Percentiles rank a stretch among this genome's conserved stretches.
phyloP scores from a whole-genome alignment of 2,888 invertebrate species.

The Pemphredon lugubris region DNA sequence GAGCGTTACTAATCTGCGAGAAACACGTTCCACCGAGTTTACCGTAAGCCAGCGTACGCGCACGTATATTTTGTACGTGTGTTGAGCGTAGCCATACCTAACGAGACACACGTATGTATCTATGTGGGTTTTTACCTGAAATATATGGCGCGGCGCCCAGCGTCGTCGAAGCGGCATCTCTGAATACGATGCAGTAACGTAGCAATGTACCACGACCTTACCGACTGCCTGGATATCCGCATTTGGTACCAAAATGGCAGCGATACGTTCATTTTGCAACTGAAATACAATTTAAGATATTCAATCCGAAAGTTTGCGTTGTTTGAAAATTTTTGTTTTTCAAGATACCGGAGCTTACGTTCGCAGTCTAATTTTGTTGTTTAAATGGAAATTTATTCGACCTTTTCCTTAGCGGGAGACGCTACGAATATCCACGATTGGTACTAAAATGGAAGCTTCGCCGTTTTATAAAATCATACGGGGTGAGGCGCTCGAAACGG shows the following conservation, averaged over 20 bases:
- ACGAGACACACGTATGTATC: too few species aligned
- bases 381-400: too few species aligned
- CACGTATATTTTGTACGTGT: background rate
- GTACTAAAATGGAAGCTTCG: too few species aligned
- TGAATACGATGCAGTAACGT: constrained; percentile 45
- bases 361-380: too few species aligned
- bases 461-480: too few species aligned
- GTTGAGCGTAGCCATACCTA: too few species aligned
- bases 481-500: too few species aligned
- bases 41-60: constrained; percentile 16
- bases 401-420: too few species aligned
- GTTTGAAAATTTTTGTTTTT: too few species aligned
- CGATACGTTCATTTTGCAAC: background rate
- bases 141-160: constrained; percentile 3
- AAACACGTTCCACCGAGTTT: constrained; percentile 11
- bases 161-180: constrained; percentile 49
- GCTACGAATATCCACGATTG: too few species aligned
- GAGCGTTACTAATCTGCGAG: background rate
- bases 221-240: constrained; percentile 49
- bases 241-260: constrained; percentile 17
- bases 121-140: constrained; percentile 18
- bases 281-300: background rate
- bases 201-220: constrained; percentile 38
- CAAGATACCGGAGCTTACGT: too few species aligned
- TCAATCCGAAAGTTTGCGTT: background rate